Conservation (phyloP, 2,888 invertebrate species). For the Loripinus fragilis region DNA sequence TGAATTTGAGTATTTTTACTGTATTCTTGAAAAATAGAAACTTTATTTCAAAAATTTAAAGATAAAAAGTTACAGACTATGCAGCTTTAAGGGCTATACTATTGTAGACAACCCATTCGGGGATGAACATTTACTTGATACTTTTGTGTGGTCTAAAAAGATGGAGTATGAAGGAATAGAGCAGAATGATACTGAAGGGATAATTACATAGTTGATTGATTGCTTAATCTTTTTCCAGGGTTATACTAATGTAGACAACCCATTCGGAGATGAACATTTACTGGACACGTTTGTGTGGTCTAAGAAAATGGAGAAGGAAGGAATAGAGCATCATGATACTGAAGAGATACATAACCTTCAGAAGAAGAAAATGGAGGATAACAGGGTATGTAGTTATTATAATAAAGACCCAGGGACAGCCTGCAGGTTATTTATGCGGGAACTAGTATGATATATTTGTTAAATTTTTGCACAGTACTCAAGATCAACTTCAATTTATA, state of each 20-base stretch:
- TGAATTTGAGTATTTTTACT: too few species aligned
- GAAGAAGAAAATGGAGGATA: conserved; percentile 94
- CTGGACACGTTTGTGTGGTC: conserved; percentile 98
- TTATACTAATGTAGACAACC: conserved; percentile 99
- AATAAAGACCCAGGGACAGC: too few species aligned
- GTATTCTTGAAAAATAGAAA: too few species aligned
- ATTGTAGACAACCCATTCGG: conserved; percentile 99
- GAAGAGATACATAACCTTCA: conserved; percentile 91
- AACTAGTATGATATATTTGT: too few species aligned
- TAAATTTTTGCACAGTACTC: too few species aligned
- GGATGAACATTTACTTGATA: conserved; percentile 96
- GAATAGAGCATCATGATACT: conserved; percentile 87
- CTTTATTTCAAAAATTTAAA: too few species aligned
- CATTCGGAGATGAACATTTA: conserved; percentile 98
- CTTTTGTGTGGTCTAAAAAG: conserved; percentile 99
- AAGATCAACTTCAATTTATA: too few species aligned
- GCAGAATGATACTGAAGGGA: conserved; percentile 85
- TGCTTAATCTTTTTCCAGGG: conserved; percentile 86
- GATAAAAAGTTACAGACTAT: too few species aligned
- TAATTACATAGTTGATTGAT: too few species aligned
- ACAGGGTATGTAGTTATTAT: conserved; percentile 88
- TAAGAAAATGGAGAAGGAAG: conserved; percentile 97
- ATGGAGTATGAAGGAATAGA: conserved; percentile 95
- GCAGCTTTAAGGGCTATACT: conserved; percentile 93
- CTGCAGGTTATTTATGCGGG: too few species aligned